These are phyloP conservation scores for Corythucha ciliata DNA, from an alignment of 2,888 invertebrate species.

Conservation along the genomic window DNA sequence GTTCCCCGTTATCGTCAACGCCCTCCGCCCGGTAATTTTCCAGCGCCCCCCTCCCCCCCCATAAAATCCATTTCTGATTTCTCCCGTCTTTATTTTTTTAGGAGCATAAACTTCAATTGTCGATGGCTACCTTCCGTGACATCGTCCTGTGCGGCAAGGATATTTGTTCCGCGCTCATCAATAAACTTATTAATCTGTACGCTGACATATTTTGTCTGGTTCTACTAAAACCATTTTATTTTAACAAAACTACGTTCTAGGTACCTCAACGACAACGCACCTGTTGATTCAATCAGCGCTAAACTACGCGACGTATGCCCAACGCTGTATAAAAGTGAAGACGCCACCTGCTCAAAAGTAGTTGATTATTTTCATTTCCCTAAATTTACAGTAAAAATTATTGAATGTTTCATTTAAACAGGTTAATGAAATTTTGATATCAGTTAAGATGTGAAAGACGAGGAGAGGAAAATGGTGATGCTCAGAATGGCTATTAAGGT, in stretches of 20 bases:
- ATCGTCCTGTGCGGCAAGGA: constrained; percentile 69
- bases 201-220: constrained; percentile 13
- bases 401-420: constrained; percentile 39
- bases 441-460: constrained; percentile 63
- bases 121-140: constrained; percentile 56
- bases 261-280: constrained; percentile 90
- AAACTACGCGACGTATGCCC: constrained; percentile 86
- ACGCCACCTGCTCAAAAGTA: constrained; percentile 91
- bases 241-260: constrained; percentile 41
- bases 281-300: constrained; percentile 81
- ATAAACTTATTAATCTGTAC: constrained; percentile 68
- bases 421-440: constrained; percentile 81
- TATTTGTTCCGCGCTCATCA: constrained; percentile 64
- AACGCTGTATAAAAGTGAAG: constrained; percentile 84
- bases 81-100: constrained; percentile 36
- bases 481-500: constrained; percentile 62
- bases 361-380: constrained; percentile 12
- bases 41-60: constrained; percentile 12
- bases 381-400: neutral
- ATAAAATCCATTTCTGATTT: constrained; percentile 28
- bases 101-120: constrained; percentile 51
- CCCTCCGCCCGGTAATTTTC: constrained; percentile 42
- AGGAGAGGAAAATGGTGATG: constrained; percentile 66
- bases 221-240: neutral
- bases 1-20: constrained; percentile 66